These are phyloP conservation scores for Hylaeus anthracinus DNA, from an alignment of 1,140 invertebrate species.

Conservation along the genomic window DNA sequence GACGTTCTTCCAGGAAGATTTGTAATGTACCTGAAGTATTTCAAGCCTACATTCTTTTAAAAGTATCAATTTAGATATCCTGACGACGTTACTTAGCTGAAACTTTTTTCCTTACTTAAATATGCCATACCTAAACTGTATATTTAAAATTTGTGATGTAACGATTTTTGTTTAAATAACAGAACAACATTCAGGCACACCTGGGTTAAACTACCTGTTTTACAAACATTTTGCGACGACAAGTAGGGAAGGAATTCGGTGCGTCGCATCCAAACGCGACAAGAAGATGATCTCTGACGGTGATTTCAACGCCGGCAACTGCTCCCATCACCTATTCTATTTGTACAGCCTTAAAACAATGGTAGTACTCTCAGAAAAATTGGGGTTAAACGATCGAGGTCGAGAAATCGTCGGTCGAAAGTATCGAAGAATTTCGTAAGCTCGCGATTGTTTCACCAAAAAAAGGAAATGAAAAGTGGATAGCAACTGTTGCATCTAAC, in stretches of 20 bases:
- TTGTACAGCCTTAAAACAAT: constrained; percentile 54
- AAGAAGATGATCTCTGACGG: constrained; percentile 20
- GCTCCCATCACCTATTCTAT: constrained; percentile 39
- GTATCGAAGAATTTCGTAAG: constrained; percentile 7
- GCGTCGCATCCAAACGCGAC: constrained; percentile 1
- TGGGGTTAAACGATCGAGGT: constrained; percentile 17
- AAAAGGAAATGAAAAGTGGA: not conserved
- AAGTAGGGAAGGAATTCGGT: not conserved
- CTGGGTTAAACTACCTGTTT: not conserved
- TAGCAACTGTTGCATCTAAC: not conserved
- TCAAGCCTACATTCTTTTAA: no score
- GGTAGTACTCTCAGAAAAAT: constrained; percentile 20
- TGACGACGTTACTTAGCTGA: no score
- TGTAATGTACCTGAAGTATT: no score
- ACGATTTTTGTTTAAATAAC: no score
- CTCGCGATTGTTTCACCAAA: not conserved
- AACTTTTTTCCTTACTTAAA: no score
- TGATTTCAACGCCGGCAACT: constrained; percentile 35
- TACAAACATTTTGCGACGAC: not conserved
- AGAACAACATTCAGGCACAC: no score
- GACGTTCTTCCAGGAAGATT: no score
- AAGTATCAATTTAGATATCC: no score
- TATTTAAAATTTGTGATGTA: no score
- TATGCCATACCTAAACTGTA: no score
- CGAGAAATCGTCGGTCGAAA: constrained; percentile 13